Base-by-base conservation (phyloP, 1,140 invertebrate species). In the Aphaenogaster ashmeadi region DNA sequence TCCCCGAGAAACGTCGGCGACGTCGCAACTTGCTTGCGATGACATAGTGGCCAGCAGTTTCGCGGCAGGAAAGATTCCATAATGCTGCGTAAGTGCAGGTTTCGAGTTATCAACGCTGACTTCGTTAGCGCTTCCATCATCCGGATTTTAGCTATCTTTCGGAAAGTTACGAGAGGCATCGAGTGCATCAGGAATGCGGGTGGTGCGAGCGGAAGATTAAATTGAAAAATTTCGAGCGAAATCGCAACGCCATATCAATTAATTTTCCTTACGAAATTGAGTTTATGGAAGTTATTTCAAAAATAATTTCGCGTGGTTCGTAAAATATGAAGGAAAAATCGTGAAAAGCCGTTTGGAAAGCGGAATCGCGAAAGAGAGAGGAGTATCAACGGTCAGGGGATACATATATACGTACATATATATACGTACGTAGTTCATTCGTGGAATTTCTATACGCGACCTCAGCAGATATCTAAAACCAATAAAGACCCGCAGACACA, bases 401-500 rank as follows among this genome's bases (percentile, higher is more conserved):
- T 38, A n/a, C 11, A 36, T 36, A 18, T 72, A 54, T n/a, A 71
- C 33, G 52, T 72, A 72, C 27, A 58, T 15, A 0, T 41, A 8
- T 38, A 5, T 60, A 15, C 8, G 11, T 72, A 67, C 3, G 36
- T 38, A 58, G 52, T 83, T 83, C 18, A 74, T 72, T 58, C 27
- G 41, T 36, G 36, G 3, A 66, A 36, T 21, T 15, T 80, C 33
- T 71, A 56, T 56, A 71, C 27, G 74, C 88, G 64, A 74, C 64
- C 78, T 80, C 64, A 67, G 54, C 54, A 50, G 86, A 74, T 90
- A 89, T 89, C 75, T 54, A 75, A 78, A 71, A 78, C 84, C 88
- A 85, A 91, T 91, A 87, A 90, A 91, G 74, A 88, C 21, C 64
- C 81, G 67, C 75, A 60, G 52, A 88, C 71, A 86, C 81, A 41